phyloP scores from a whole-genome alignment of 2,113 vertebrate species.

The Pituophis catenifer region DNA sequence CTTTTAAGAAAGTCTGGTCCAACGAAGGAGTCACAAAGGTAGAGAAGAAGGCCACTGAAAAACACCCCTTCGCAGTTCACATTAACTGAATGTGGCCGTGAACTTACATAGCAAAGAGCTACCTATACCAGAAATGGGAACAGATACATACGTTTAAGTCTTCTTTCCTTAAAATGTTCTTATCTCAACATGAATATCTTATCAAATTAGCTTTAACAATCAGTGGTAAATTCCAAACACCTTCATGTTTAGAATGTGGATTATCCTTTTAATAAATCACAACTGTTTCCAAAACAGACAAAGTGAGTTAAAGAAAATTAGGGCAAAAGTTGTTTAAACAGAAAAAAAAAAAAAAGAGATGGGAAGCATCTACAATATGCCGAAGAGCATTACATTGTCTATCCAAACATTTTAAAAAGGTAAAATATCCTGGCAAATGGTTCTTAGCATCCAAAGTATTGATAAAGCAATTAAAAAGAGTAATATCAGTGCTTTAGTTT shows the following conservation, averaged over 20 bases:
- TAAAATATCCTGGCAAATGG: not conserved
- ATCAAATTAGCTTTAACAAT: rapidly evolving
- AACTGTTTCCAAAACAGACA: not conserved
- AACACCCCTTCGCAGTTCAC: conserved; percentile 85
- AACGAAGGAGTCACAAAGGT: conserved; percentile 97
- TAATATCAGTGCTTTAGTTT: not conserved
- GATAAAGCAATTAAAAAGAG: not conserved
- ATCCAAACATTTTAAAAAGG: not conserved
- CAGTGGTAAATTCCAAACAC: not conserved
- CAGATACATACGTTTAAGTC: not conserved
- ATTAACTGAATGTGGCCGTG: conserved; percentile 92
- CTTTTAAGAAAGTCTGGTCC: conserved; percentile 90
- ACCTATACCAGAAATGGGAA: conserved; percentile 73
- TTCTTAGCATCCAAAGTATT: not conserved
- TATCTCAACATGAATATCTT: not conserved
- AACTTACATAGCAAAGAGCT: conserved; percentile 90
- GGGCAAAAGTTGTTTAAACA: not conserved
- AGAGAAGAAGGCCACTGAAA: conserved; percentile 95
- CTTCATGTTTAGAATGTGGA: rapidly evolving
- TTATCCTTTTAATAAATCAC: not conserved
- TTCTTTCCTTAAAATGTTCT: not conserved
- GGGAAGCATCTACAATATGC: not conserved
- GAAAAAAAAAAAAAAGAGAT: not conserved
- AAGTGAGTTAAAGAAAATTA: not conserved
- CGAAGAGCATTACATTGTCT: not conserved